Percentiles rank a stretch among this genome's conserved stretches.
These are phyloP conservation scores for Acleris emargana DNA, from an alignment of 2,888 invertebrate genomes.

Conservation along the genomic window DNA sequence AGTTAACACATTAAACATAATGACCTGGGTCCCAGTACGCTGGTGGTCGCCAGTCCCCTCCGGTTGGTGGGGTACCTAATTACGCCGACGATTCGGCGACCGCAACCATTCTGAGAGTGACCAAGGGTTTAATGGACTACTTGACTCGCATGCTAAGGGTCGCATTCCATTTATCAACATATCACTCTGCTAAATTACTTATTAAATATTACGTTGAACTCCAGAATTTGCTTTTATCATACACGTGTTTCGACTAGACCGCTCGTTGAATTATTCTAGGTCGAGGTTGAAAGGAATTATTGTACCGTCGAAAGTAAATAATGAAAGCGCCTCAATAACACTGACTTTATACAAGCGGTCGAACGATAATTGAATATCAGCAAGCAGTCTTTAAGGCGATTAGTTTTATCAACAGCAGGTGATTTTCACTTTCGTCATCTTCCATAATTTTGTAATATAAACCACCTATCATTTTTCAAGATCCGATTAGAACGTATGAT, in stretches of 20 bases:
- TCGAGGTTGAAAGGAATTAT: neutral
- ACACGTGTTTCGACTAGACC: neutral
- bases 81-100: slow-evolving; percentile 27
- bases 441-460: too few species aligned
- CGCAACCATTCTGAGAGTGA: slow-evolving; percentile 42
- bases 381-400: too few species aligned
- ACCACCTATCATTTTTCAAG: too few species aligned
- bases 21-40: slow-evolving; percentile 25
- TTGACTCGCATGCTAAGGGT: slow-evolving; percentile 35
- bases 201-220: neutral
- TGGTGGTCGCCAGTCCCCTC: slow-evolving; percentile 27
- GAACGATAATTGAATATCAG: too few species aligned
- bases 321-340: slow-evolving; percentile 31
- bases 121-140: slow-evolving; percentile 39
- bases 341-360: too few species aligned
- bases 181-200: slow-evolving; percentile 21
- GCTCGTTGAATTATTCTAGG: neutral
- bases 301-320: neutral
- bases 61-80: slow-evolving; percentile 32
- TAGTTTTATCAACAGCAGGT: too few species aligned
- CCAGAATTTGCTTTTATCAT: neutral
- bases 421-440: too few species aligned
- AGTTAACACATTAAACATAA: slow-evolving; percentile 29
- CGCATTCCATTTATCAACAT: slow-evolving; percentile 37
- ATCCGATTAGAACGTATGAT: too few species aligned